phyloP scores from a whole-genome alignment of 2,888 invertebrate genomes.

The Dichetophora obliterata region DNA sequence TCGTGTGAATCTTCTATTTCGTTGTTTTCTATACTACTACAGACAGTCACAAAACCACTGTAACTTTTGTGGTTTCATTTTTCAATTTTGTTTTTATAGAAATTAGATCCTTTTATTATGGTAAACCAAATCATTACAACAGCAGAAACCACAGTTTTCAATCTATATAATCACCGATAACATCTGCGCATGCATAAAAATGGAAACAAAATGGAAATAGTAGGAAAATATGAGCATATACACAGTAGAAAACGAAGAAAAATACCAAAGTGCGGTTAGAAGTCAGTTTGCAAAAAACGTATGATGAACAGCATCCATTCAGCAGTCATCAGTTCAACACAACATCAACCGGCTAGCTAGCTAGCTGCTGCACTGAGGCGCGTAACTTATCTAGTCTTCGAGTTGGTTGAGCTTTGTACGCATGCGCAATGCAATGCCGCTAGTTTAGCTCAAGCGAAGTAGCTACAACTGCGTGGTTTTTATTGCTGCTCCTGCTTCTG shows the following conservation, averaged over 20 bases:
- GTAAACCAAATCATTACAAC: not conserved
- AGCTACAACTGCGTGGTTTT: not conserved
- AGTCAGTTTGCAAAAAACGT: conserved; percentile 14
- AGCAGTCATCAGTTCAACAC: conserved; percentile 19
- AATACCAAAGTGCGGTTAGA: conserved; percentile 39
- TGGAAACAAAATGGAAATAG: conserved; percentile 45
- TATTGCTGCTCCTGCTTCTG: not conserved
- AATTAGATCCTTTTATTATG: conserved; percentile 46
- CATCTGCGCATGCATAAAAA: conserved; percentile 49
- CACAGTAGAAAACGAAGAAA: not conserved
- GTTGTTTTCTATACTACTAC: not conserved
- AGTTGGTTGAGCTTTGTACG: conserved; percentile 41
- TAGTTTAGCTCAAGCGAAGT: not conserved
- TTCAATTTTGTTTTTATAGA: conserved; percentile 45
- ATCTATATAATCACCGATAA: conserved; percentile 41
- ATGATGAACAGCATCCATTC: conserved; percentile 38
- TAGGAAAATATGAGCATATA: not conserved
- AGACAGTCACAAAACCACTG: not conserved
- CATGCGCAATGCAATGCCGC: conserved; percentile 33
- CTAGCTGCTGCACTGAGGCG: conserved; percentile 15
- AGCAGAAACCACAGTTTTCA: conserved; percentile 33
- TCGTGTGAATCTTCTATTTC: conserved; percentile 46
- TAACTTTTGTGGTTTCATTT: conserved; percentile 45
- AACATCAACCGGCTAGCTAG: not conserved
- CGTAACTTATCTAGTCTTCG: conserved; percentile 25